Evolutionary conservation across 2,888 invertebrate genomes (phyloP), one percentile per base, ranked within the genome.

Genomic region (Agrilus cyanescens): DNA sequence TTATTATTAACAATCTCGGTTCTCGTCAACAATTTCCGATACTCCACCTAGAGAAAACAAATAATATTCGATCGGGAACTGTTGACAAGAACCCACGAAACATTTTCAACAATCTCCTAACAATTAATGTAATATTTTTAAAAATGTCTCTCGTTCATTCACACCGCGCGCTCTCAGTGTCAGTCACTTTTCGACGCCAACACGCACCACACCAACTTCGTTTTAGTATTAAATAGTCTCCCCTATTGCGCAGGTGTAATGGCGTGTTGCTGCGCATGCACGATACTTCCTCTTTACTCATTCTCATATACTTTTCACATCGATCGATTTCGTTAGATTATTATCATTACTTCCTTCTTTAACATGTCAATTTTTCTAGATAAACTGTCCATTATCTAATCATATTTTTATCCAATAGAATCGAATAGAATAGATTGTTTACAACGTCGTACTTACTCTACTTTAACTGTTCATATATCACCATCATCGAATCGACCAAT

Each of bases 31-130:
- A 52, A 53, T 54, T 53, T 56, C 51, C 53, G 47, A 25, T 25
- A 25, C 25, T 49, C 51, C 57, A 50, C 55, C 56, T 48, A 51
- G 46, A 50, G 52, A 50, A 50, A 53, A 46, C 52, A 53, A 54
- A 52, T 54, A 53, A 51, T 51, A 51, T 47, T 49, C 50, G 48
- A 46, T 42, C 44, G 48, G 50, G 49, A 49, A 41, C 41, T 45
- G 48, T 53, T 50, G 47, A 45, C 49, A 53, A 49, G 56, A 57
- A 55, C 51, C 50, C 50, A 50, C 43, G 51, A 49, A 44, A 52
- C 46, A 52, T 46, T 50, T 52, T 64, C 60, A 66, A 66, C 66
- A 67, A 66, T 65, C 66, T 61, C 65, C 66, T 67, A 66, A 65
- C 64, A 65, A 63, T 65, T 62, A 63, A 61, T 54, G 63, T 62